Conservation (phyloP, 2,888 invertebrate species). For the Myopa testacea region DNA sequence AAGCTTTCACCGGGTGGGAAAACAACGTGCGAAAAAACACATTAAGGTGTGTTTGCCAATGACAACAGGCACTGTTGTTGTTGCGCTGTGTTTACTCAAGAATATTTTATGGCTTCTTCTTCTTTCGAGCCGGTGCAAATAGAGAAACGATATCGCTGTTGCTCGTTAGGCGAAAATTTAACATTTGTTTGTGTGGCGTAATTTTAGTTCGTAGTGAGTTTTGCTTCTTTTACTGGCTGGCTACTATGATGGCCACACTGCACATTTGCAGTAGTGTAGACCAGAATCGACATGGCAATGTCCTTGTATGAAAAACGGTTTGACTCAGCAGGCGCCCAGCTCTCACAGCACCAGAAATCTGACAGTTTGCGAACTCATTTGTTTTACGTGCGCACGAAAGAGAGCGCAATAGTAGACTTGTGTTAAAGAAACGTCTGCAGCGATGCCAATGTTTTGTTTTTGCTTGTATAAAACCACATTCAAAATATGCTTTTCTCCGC, state of each 20-base stretch:
- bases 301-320: slow-evolving; percentile 69
- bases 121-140: too few species aligned
- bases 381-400: slow-evolving; percentile 7
- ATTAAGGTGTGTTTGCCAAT: slow-evolving; percentile 15
- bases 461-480: too few species aligned
- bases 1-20: slow-evolving; percentile 36
- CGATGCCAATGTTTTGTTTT: background rate
- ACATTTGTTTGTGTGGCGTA: too few species aligned
- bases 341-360: slow-evolving; percentile 39
- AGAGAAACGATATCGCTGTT: too few species aligned
- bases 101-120: slow-evolving; percentile 22
- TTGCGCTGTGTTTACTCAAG: background rate
- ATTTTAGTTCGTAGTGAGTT: background rate
- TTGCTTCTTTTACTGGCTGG: background rate
- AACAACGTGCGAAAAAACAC: background rate
- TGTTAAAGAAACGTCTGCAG: background rate
- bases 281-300: slow-evolving; percentile 59
- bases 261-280: too few species aligned
- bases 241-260: too few species aligned
- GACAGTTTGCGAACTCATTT: slow-evolving; percentile 5
- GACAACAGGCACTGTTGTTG: background rate
- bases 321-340: slow-evolving; percentile 60
- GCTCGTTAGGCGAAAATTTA: too few species aligned
- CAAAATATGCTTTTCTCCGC: too few species aligned
- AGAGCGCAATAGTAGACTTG: slow-evolving; percentile 5